Conservation (phyloP, 2,113 vertebrate species). For the Cygnus buccinator region DNA sequence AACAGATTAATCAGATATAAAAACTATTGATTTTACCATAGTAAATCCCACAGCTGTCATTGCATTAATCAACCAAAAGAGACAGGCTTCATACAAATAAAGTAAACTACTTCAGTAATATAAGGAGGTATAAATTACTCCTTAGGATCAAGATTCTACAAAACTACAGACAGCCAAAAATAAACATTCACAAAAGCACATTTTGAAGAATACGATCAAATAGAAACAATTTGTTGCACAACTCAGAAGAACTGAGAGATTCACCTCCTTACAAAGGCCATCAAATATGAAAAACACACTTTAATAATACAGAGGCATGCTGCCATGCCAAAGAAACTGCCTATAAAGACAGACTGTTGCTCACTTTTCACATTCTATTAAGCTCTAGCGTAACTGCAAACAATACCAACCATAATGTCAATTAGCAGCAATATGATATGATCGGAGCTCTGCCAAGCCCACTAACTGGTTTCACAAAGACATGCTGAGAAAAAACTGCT, state of each 20-base stretch:
- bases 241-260: not conserved
- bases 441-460: not conserved
- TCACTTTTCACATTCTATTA: not conserved
- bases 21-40: constrained; percentile 38
- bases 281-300: not conserved
- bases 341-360: not conserved
- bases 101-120: constrained; percentile 9
- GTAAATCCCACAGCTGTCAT: not conserved
- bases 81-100: not conserved
- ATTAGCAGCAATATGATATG: not conserved
- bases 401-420: not conserved
- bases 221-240: not conserved
- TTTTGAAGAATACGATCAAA: not conserved
- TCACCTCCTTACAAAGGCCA: not conserved
- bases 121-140: not conserved
- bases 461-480: not conserved
- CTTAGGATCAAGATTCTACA: not conserved
- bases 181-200: not conserved
- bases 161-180: not conserved
- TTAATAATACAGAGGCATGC: not conserved
- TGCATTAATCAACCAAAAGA: not conserved
- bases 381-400: not conserved
- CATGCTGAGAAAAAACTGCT: not conserved
- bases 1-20: constrained; percentile 13
- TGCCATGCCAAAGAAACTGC: not conserved